phyloP scores from a whole-genome alignment of 1,140 invertebrate genomes.

The Eumaeus atala region DNA sequence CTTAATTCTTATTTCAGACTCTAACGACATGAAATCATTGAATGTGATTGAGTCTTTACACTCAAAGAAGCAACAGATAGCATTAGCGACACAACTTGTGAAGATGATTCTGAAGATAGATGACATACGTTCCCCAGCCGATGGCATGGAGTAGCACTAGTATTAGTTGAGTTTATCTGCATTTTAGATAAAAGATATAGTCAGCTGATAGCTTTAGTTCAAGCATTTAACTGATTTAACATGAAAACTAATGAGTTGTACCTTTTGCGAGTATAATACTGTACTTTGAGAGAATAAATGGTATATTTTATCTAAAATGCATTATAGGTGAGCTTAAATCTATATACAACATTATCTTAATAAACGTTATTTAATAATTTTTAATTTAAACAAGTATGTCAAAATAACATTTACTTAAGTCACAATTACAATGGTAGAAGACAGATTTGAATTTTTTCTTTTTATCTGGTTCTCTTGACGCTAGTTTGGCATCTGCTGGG shows the following conservation, averaged over 20 bases:
- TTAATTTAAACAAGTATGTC: constrained; percentile 1
- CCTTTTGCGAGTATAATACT: background rate
- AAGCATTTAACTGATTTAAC: background rate
- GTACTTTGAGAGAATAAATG: background rate
- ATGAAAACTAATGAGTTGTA: background rate
- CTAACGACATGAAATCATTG: constrained; percentile 94
- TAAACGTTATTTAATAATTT: constrained; percentile 6
- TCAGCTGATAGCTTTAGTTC: background rate
- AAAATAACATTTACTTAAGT: constrained; percentile 5
- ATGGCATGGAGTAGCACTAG: constrained; percentile 49
- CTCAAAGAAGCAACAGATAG: constrained; percentile 98
- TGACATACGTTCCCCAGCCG: constrained; percentile 90
- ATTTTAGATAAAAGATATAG: constrained; percentile 12
- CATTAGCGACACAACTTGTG: constrained; percentile 96
- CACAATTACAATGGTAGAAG: background rate
- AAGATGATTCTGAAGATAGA: constrained; percentile 99
- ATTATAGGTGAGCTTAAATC: constrained; percentile 5
- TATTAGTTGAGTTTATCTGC: constrained; percentile 3
- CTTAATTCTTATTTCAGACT: constrained; percentile 44
- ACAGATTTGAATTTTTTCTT: background rate
- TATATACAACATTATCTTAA: constrained; percentile 1
- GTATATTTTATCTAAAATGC: background rate
- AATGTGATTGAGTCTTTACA: constrained; percentile 98
- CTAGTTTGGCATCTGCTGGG: background rate
- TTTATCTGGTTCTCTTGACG: too few relatives aligned